These are phyloP conservation scores for Cotesia congregata DNA, from an alignment of 2,888 invertebrate species.

Conservation along the genomic window DNA sequence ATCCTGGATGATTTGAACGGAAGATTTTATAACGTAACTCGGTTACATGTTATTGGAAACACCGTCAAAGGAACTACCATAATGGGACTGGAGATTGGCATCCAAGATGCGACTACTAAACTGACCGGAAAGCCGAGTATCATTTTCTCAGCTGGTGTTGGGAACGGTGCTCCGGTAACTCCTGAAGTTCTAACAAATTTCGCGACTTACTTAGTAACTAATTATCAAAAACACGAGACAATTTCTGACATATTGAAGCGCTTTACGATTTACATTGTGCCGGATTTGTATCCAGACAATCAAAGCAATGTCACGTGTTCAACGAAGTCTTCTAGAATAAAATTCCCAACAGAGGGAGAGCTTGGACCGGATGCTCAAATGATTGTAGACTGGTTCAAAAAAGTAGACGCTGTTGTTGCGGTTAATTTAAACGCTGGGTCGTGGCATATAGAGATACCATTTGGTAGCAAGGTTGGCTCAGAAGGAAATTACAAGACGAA, in stretches of 20 bases:
- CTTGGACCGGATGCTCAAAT: constrained; percentile 51
- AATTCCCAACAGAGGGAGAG: constrained; percentile 53
- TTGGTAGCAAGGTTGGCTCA: constrained; percentile 50
- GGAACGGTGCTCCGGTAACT: constrained; percentile 60
- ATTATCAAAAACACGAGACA: constrained; percentile 53
- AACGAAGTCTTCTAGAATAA: constrained; percentile 44
- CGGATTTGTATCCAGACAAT: constrained; percentile 58
- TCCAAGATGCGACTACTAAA: constrained; percentile 46
- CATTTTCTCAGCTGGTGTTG: constrained; percentile 61
- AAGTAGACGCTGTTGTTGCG: constrained; percentile 58
- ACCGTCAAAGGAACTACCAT: constrained; percentile 53
- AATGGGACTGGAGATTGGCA: constrained; percentile 61
- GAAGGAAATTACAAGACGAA: constrained; percentile 51
- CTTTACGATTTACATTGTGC: constrained; percentile 61
- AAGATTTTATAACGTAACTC: constrained; percentile 59
- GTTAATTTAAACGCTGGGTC: constrained; percentile 65
- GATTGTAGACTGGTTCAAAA: constrained; percentile 61
- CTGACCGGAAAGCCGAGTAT: constrained; percentile 56
- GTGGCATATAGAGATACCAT: constrained; percentile 64
- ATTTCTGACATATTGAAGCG: constrained; percentile 58
- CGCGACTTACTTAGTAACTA: constrained; percentile 58
- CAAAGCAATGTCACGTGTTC: constrained; percentile 54
- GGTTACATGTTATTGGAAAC: constrained; percentile 58
- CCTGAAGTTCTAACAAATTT: constrained; percentile 61
- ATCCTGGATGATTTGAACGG: constrained; percentile 58